Evolutionary conservation across 2,113 vertebrate genomes (phyloP).

Genomic region (Cervus canadensis): DNA sequence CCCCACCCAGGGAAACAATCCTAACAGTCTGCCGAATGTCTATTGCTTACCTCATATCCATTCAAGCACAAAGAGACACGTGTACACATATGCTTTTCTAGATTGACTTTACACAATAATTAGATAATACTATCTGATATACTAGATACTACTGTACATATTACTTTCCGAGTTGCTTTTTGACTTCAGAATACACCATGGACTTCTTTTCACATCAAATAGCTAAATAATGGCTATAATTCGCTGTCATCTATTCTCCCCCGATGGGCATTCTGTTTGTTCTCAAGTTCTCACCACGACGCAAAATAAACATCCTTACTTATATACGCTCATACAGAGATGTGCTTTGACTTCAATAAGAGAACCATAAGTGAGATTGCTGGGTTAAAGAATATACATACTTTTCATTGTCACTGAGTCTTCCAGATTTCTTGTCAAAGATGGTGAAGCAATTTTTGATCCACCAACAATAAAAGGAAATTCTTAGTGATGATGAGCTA

Average conservation of each 20-base stretch:
- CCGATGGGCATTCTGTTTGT: neutral
- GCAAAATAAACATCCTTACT: neutral
- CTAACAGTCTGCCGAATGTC: neutral
- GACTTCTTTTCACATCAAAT: neutral
- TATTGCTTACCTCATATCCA: neutral
- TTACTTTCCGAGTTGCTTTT: slow-evolving; percentile 13
- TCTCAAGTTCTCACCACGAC: neutral
- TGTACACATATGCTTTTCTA: neutral
- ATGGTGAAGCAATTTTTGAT: neutral
- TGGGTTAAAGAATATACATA: neutral
- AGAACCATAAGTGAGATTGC: neutral
- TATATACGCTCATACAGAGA: neutral
- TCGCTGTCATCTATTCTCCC: neutral
- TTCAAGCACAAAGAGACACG: neutral
- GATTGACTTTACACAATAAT: neutral
- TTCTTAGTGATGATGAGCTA: neutral
- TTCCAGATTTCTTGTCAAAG: neutral
- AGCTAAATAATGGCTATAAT: neutral
- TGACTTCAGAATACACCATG: neutral
- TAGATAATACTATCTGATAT: neutral
- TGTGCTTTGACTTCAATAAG: neutral
- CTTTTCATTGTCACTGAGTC: neutral
- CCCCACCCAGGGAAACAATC: neutral
- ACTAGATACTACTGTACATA: neutral
- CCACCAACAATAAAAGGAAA: neutral